These are phyloP conservation scores for Nannobrachium achirus DNA, from an alignment of 2,113 vertebrate species.

Conservation along the genomic window DNA sequence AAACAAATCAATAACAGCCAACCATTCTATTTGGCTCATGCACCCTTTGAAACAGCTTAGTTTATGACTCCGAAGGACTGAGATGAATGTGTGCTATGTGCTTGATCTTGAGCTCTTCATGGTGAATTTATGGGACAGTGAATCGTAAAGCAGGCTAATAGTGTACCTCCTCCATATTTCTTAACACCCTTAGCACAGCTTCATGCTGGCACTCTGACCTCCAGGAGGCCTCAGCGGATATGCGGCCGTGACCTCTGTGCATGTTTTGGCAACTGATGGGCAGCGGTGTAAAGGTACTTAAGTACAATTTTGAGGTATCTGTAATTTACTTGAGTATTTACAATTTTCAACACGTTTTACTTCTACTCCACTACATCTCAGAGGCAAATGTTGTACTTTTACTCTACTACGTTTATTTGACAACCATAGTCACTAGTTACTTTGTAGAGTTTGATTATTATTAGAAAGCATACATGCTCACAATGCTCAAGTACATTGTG, in stretches of 20 bases:
- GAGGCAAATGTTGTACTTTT: too few species aligned
- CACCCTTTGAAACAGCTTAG: not conserved
- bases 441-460: too few species aligned
- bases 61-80: not conserved
- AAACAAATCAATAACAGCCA: not conserved
- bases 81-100: not conserved
- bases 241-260: constrained; percentile 6
- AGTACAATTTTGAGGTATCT: too few species aligned
- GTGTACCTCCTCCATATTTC: constrained; percentile 10
- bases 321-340: too few species aligned
- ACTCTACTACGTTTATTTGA: too few species aligned
- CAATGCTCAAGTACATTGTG: too few species aligned
- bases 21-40: not conserved
- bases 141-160: not conserved
- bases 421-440: too few species aligned
- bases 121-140: not conserved
- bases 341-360: too few species aligned
- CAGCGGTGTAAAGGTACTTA: too few species aligned
- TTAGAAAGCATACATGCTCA: too few species aligned
- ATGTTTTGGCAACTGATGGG: not conserved
- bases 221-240: constrained; percentile 12
- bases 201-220: constrained; percentile 12
- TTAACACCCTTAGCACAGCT: constrained; percentile 18
- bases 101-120: not conserved
- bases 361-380: too few species aligned